Conservation (phyloP, 92 coral and sea anemone species). For the Actinernus sp. region DNA sequence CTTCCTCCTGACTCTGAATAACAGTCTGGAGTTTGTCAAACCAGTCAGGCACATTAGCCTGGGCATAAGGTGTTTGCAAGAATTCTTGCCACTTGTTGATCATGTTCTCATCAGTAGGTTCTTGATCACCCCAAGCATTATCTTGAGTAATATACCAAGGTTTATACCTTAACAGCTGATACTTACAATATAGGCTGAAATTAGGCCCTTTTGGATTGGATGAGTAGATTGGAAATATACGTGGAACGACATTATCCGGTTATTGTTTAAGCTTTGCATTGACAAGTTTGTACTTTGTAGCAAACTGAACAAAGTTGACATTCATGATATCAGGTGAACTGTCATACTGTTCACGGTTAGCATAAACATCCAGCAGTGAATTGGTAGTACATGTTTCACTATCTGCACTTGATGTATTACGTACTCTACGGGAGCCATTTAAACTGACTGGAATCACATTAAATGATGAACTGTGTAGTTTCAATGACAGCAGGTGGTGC, state of each 20-base stretch:
- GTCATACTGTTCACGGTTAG: conserved; percentile 54
- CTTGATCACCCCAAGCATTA: conserved; percentile 67
- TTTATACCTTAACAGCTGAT: conserved; percentile 63
- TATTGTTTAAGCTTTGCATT: conserved; percentile 56
- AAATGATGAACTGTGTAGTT: conserved; percentile 58
- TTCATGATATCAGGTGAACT: conserved; percentile 25
- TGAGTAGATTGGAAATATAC: conserved; percentile 57
- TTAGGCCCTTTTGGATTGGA: conserved; percentile 63
- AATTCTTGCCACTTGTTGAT: conserved; percentile 14
- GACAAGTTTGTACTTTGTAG: conserved; percentile 52
- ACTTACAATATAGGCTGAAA: conserved; percentile 57
- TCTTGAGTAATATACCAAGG: conserved; percentile 41
- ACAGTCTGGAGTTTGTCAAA: conserved; percentile 58
- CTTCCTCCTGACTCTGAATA: conserved; percentile 41
- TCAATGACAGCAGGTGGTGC: conserved; percentile 55
- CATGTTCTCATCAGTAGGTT: conserved; percentile 27
- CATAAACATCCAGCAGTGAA: conserved; percentile 63
- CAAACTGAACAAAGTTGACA: conserved; percentile 57
- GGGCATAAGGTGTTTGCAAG: conserved; percentile 47
- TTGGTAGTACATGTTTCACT: conserved; percentile 33
- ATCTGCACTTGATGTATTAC: conserved; percentile 8
- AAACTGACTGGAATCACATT: conserved; percentile 53
- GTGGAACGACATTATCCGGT: conserved; percentile 54
- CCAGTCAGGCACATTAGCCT: conserved; percentile 65
- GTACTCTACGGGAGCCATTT: conserved; percentile 52